Evolutionary conservation across 2,113 vertebrate genomes (phyloP).

Genomic region (Tragelaphus buxtoni): DNA sequence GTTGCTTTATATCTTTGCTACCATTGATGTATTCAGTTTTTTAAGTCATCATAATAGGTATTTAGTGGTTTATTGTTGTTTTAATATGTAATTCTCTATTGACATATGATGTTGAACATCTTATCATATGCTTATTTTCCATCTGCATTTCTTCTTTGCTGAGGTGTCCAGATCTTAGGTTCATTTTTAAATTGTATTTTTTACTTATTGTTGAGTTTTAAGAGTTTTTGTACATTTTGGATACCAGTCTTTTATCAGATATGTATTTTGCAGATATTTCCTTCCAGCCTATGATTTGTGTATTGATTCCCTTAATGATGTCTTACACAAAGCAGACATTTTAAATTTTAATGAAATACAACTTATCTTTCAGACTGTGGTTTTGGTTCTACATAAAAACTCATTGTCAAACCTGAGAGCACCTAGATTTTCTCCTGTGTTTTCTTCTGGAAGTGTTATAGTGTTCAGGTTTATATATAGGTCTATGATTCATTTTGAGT

Average conservation of each 20-base stretch:
- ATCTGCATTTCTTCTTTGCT: neutral
- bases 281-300: neutral
- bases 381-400: neutral
- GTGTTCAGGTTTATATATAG: neutral
- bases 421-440: neutral
- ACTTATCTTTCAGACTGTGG: neutral
- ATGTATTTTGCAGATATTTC: neutral
- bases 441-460: neutral
- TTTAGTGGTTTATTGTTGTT: neutral
- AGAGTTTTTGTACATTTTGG: neutral
- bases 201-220: slow-evolving; percentile 18
- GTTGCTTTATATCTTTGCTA: neutral
- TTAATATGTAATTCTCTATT: neutral
- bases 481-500: neutral
- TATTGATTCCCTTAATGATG: neutral
- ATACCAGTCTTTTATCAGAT: neutral
- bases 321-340: neutral
- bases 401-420: neutral
- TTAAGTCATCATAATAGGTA: neutral
- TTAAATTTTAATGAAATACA: neutral
- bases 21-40: neutral
- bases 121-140: neutral
- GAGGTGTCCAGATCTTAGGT: neutral
- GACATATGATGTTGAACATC: neutral
- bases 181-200: neutral